Conservation (phyloP, 2,113 vertebrate species). For the Oreochromis spilurus region DNA sequence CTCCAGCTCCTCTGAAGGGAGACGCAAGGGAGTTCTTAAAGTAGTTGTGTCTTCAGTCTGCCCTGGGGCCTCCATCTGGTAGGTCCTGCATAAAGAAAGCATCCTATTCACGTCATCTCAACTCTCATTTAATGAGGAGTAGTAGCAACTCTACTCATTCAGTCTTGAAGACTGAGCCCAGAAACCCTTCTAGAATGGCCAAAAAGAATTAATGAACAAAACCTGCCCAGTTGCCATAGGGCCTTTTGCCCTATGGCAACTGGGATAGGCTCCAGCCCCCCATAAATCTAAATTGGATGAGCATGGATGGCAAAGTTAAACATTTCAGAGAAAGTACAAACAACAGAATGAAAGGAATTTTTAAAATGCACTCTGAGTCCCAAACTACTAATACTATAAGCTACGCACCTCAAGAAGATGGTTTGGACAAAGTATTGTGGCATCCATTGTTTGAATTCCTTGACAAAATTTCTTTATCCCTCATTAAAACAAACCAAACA, state of each 20-base stretch:
- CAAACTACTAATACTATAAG: not conserved
- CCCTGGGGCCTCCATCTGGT: not conserved
- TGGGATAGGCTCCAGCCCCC: not conserved
- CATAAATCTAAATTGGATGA: not conserved
- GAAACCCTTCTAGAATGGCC: not conserved
- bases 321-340: not conserved
- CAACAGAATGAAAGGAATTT: not conserved
- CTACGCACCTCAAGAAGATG: not conserved
- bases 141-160: not conserved
- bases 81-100: not conserved
- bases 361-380: not conserved
- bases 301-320: not conserved
- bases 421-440: not conserved
- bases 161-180: not conserved
- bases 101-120: not conserved
- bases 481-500: not conserved
- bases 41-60: not conserved
- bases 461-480: not conserved
- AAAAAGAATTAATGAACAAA: not conserved
- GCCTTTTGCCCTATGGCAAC: not conserved
- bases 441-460: not conserved
- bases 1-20: not conserved
- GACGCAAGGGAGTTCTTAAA: not conserved
- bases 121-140: not conserved
- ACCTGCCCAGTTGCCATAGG: not conserved